Conservation (phyloP, 2,888 invertebrate species). For the Amphiduros pacificus region DNA sequence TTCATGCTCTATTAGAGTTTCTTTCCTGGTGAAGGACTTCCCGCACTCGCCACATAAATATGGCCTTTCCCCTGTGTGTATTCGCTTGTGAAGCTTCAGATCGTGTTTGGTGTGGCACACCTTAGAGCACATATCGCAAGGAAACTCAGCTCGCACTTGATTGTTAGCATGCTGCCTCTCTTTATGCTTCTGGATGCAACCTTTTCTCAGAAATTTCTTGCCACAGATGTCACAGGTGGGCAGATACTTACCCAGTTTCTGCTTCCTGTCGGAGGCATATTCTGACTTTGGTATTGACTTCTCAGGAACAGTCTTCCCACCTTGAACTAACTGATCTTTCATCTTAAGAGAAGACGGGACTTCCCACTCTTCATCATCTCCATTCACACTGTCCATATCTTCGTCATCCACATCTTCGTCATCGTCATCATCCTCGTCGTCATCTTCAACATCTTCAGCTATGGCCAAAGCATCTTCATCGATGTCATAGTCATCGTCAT, state of each 20-base stretch:
- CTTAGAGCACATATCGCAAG: constrained; percentile 6
- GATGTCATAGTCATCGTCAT: no score
- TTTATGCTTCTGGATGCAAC: constrained; percentile 3
- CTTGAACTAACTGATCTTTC: not conserved
- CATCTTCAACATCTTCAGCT: not conserved
- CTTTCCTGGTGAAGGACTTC: constrained; percentile 12
- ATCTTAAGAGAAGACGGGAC: not conserved
- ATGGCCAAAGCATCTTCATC: no score
- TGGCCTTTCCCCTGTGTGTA: constrained; percentile 14
- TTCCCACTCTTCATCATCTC: not conserved
- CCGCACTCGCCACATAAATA: constrained; percentile 14
- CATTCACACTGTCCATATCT: not conserved
- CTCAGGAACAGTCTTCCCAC: not conserved
- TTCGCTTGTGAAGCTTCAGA: constrained; percentile 7
- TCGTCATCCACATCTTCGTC: not conserved
- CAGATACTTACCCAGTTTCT: not conserved
- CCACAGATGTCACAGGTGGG: constrained; percentile 14
- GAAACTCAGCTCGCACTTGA: not conserved
- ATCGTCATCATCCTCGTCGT: not conserved
- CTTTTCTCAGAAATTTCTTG: constrained; percentile 5
- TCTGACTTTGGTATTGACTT: not conserved
- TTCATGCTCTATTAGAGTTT: constrained; percentile 11
- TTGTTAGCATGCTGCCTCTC: not conserved
- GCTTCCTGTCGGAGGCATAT: not conserved
- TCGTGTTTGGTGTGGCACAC: constrained; percentile 1